Conservation (phyloP, 2,113 vertebrate genomes). For the Paratilapia polleni region DNA sequence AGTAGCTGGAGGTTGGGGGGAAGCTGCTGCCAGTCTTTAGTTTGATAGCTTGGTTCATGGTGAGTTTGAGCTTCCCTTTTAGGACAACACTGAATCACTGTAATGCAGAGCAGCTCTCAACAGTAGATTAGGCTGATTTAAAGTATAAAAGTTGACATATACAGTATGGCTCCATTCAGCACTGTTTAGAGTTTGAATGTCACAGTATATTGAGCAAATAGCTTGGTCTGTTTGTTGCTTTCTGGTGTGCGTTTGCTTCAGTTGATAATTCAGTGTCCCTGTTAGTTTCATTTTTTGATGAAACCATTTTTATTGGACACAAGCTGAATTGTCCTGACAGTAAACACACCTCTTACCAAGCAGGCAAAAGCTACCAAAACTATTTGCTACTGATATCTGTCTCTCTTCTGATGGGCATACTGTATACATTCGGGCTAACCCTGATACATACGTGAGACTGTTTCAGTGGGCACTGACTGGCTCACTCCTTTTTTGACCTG, state of each 20-base stretch:
- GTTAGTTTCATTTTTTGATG: neutral
- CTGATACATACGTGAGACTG: slow-evolving; percentile 63
- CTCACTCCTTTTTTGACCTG: slow-evolving; percentile 20
- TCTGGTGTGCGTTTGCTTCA: neutral
- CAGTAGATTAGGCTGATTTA: neutral
- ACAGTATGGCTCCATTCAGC: slow-evolving; percentile 46
- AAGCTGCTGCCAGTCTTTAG: neutral
- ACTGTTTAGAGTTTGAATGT: neutral
- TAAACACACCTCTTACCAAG: neutral
- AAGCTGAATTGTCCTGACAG: neutral
- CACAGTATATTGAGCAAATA: slow-evolving; percentile 7
- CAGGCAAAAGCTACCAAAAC: neutral
- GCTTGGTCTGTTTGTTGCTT: slow-evolving; percentile 5
- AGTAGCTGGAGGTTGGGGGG: neutral
- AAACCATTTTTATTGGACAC: neutral
- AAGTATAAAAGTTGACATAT: neutral
- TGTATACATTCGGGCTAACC: slow-evolving; percentile 26
- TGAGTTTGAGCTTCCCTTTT: neutral
- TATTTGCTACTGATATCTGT: neutral
- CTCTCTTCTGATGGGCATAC: slow-evolving; percentile 33
- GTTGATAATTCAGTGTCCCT: neutral
- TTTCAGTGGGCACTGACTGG: slow-evolving; percentile 1
- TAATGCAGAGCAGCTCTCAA: neutral
- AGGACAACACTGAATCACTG: neutral
- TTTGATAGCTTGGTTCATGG: neutral